phyloP scores from a whole-genome alignment of 2,113 vertebrate genomes.

The Brachirus orientalis region DNA sequence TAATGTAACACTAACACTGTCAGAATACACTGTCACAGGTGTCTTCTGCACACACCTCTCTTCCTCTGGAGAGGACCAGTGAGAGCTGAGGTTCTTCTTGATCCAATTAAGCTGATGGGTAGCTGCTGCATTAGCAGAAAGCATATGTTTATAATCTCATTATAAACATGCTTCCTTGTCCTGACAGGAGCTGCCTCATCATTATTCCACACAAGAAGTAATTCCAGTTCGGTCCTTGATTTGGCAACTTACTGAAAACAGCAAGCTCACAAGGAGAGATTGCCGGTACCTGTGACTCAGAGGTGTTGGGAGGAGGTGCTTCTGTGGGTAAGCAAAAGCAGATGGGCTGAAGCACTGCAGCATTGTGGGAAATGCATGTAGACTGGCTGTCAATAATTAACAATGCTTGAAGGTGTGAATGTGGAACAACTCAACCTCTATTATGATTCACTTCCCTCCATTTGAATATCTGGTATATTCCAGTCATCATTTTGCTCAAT shows the following conservation, averaged over 20 bases:
- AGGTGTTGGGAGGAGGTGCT: slow-evolving; percentile 26
- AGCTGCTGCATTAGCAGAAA: slow-evolving; percentile 60
- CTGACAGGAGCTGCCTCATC: slow-evolving; percentile 61
- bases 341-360: not conserved
- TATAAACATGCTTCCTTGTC: slow-evolving; percentile 64
- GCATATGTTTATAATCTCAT: slow-evolving; percentile 77
- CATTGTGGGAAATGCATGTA: slow-evolving; percentile 11
- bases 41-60: slow-evolving; percentile 16
- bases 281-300: slow-evolving; percentile 50
- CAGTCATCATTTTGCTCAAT: not conserved
- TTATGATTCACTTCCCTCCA: not conserved
- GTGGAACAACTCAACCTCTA: not conserved
- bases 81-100: slow-evolving; percentile 50
- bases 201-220: slow-evolving; percentile 56
- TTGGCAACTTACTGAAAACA: slow-evolving; percentile 56
- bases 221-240: slow-evolving; percentile 70
- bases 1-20: slow-evolving; percentile 22
- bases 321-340: not conserved
- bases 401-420: slow-evolving; percentile 24
- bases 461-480: not conserved
- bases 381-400: slow-evolving; percentile 35
- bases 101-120: slow-evolving; percentile 73
- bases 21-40: slow-evolving; percentile 21
- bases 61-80: slow-evolving; percentile 50
- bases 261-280: slow-evolving; percentile 38